These are phyloP conservation scores for Pseudopipra pipra DNA, from an alignment of 2,113 vertebrate species.

Conservation along the genomic window DNA sequence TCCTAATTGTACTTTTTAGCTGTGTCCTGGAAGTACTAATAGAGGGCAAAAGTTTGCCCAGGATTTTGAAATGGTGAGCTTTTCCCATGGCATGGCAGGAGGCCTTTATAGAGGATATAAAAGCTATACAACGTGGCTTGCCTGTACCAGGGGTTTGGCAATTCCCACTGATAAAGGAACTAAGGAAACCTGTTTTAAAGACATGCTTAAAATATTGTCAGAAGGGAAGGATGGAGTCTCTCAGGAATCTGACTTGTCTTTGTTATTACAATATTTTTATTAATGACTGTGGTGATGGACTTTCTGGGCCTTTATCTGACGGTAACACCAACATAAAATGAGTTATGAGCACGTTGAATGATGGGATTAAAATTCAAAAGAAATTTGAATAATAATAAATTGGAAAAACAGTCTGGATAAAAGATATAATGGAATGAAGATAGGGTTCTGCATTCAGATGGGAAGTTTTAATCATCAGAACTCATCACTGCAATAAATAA, in stretches of 20 bases:
- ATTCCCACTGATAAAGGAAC: not conserved
- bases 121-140: fast-evolving
- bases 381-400: not conserved
- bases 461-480: not conserved
- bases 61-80: not conserved
- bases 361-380: not conserved
- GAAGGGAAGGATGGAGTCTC: not conserved
- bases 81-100: not conserved
- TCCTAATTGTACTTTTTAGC: not conserved
- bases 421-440: not conserved
- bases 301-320: not conserved
- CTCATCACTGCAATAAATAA: not conserved
- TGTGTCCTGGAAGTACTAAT: not conserved
- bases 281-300: not conserved
- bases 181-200: not conserved
- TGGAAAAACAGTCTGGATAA: not conserved
- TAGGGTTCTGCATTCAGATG: not conserved
- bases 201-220: not conserved
- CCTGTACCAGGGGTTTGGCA: not conserved
- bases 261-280: not conserved
- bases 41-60: not conserved
- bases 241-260: not conserved
- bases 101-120: not conserved
- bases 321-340: not conserved
- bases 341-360: fast-evolving